phyloP scores from a whole-genome alignment of 2,797 vertebrate genomes.

The Aeoliscus strigatus region DNA sequence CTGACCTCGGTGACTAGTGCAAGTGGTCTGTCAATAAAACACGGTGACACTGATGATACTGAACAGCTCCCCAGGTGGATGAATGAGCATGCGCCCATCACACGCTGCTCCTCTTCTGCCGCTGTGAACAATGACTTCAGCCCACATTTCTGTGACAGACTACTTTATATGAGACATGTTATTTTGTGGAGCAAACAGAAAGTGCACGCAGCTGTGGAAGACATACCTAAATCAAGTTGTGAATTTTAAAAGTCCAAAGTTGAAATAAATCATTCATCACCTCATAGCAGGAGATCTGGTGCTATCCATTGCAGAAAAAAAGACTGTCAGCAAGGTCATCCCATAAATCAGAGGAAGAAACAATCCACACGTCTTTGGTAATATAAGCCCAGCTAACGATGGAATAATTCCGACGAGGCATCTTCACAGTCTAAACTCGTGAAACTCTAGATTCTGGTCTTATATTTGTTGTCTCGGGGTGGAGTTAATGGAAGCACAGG shows the following conservation, averaged over 20 bases:
- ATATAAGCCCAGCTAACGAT: slow-evolving; percentile 11
- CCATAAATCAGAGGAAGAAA: slow-evolving; percentile 7
- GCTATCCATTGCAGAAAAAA: slow-evolving; percentile 22
- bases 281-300: neutral
- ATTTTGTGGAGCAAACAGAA: neutral
- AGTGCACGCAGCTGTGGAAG: neutral
- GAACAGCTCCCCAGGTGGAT: slow-evolving; percentile 31
- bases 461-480: slow-evolving; percentile 58
- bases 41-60: slow-evolving; percentile 23
- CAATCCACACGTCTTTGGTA: slow-evolving; percentile 14
- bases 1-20: slow-evolving; percentile 34
- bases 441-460: slow-evolving; percentile 35
- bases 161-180: neutral
- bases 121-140: slow-evolving; percentile 3
- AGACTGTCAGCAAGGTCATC: neutral
- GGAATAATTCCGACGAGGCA: slow-evolving; percentile 26
- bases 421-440: slow-evolving; percentile 26
- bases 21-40: slow-evolving; percentile 40
- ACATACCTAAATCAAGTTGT: neutral
- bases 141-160: neutral
- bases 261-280: slow-evolving; percentile 8
- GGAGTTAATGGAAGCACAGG: slow-evolving; percentile 61
- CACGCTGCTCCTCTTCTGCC: slow-evolving; percentile 5
- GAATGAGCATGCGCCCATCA: slow-evolving; percentile 20
- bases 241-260: slow-evolving; percentile 7